phyloP scores from a whole-genome alignment of 1,140 invertebrate genomes.

The Cydia strobilella region DNA sequence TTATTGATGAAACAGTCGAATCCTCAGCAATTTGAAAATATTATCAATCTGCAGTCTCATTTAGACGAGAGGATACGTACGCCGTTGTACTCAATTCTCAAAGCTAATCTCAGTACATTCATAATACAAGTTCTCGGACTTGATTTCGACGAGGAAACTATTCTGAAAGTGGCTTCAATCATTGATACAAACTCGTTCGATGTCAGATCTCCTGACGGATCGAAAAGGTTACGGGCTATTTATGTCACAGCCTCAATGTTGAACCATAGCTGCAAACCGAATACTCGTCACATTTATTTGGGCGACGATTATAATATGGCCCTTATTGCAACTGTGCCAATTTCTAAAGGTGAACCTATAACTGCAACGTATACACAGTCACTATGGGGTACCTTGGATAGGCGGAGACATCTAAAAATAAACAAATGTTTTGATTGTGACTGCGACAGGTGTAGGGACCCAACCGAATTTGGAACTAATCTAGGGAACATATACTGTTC shows the following conservation, averaged over 20 bases:
- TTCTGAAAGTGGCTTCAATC: conserved; percentile 84
- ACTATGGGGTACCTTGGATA: conserved; percentile 83
- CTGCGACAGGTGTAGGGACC: conserved; percentile 83
- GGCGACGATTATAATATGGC: conserved; percentile 80
- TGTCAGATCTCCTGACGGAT: conserved; percentile 72
- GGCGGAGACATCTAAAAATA: conserved; percentile 81
- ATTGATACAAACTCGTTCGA: conserved; percentile 86
- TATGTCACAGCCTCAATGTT: conserved; percentile 83
- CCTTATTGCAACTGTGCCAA: conserved; percentile 82
- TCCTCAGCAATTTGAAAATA: conserved; percentile 78
- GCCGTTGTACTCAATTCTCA: conserved; percentile 80
- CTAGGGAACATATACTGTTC: conserved; percentile 83
- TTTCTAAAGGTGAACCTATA: conserved; percentile 83
- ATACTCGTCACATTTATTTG: conserved; percentile 82
- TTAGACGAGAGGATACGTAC: conserved; percentile 81
- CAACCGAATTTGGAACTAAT: conserved; percentile 83
- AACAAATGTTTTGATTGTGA: conserved; percentile 85
- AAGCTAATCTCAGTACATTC: conserved; percentile 82
- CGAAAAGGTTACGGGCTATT: conserved; percentile 80
- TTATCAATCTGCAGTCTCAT: conserved; percentile 82
- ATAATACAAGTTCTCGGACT: conserved; percentile 81
- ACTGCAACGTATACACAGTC: conserved; percentile 85
- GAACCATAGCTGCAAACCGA: conserved; percentile 84
- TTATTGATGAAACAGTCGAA: conserved; percentile 81
- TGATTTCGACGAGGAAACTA: conserved; percentile 80